Evolutionary conservation across 2,888 invertebrate genomes (phyloP).

Genomic region (Drosophila siamana): DNA sequence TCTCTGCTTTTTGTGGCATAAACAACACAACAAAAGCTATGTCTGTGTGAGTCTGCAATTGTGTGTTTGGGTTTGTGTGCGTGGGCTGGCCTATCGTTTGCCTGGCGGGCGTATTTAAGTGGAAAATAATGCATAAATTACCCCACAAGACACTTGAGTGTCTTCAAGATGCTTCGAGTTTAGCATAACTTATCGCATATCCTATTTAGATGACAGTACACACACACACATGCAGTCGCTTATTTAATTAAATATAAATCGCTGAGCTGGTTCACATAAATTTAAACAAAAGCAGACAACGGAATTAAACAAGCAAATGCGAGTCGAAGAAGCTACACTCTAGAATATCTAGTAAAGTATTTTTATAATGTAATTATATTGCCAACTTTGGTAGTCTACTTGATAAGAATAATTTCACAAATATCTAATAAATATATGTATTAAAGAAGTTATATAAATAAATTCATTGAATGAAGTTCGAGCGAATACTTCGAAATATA

Average conservation of each 20-base stretch:
- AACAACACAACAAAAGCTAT: conserved; percentile 15
- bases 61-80: neutral
- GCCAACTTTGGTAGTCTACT: too few relatives aligned
- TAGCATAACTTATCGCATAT: conserved; percentile 75
- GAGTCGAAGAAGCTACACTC: conserved; percentile 31
- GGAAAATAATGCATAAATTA: conserved; percentile 79
- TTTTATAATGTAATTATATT: too few relatives aligned
- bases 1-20: conserved; percentile 36
- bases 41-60: neutral
- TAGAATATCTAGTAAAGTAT: neutral
- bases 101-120: conserved; percentile 56
- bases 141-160: conserved; percentile 54
- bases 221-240: conserved; percentile 29
- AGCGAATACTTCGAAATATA: too few relatives aligned
- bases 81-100: conserved; percentile 7
- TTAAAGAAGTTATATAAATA: too few relatives aligned
- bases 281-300: conserved; percentile 53
- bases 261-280: conserved; percentile 68
- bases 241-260: conserved; percentile 76
- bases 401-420: too few relatives aligned
- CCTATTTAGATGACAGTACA: conserved; percentile 65
- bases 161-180: conserved; percentile 35
- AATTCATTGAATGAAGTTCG: too few relatives aligned
- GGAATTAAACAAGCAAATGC: neutral
- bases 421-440: too few relatives aligned